Evolutionary conservation across 2,888 invertebrate species (phyloP).

Genomic region (Furcula furcula): DNA sequence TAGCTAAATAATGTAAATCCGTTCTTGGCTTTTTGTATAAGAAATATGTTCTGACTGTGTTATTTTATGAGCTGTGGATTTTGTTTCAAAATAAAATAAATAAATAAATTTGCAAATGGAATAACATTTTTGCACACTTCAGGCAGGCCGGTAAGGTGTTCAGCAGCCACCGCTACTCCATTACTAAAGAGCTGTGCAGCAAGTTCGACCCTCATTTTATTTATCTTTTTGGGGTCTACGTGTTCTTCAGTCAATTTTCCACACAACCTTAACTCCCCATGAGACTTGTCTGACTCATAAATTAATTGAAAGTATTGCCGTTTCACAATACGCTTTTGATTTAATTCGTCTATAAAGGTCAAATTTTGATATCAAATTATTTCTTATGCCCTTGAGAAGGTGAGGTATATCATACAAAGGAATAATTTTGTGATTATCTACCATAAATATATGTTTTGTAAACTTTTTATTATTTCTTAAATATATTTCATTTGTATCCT

Average conservation of each 20-base stretch:
- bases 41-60: too few species aligned
- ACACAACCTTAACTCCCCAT: neutral
- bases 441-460: neutral
- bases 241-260: neutral
- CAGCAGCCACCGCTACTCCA: neutral
- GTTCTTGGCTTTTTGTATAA: too few species aligned
- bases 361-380: neutral
- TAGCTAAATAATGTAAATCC: too few species aligned
- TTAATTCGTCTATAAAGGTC: neutral
- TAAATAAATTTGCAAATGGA: neutral
- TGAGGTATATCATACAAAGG: neutral
- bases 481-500: neutral
- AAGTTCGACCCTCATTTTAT: constrained; percentile 6
- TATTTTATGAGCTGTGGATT: too few species aligned
- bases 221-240: neutral
- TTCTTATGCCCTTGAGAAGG: neutral
- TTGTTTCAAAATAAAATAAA: too few species aligned
- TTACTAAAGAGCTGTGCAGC: constrained; percentile 7
- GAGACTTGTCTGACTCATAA: neutral
- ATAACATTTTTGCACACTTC: constrained; percentile 4
- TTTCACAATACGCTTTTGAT: neutral
- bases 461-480: neutral
- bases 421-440: neutral
- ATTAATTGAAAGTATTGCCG: neutral
- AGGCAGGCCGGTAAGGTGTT: constrained; percentile 9